Evolutionary conservation across 2,797 vertebrate genomes (phyloP).

Genomic region (Coluber constrictor): DNA sequence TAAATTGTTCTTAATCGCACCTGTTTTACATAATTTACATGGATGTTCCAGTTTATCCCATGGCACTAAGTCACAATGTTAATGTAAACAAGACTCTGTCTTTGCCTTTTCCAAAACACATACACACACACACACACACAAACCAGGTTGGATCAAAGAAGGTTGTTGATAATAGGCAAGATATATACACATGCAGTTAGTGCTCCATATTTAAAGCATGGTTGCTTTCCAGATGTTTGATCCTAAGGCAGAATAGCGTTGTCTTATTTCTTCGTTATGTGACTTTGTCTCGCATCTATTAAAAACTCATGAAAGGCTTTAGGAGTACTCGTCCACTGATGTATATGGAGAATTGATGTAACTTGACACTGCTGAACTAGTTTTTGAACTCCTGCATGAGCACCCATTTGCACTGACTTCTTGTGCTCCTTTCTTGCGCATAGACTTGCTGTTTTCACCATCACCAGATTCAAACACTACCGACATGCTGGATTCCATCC

Average conservation of each 20-base stretch:
- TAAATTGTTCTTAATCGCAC: neutral
- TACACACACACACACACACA: neutral
- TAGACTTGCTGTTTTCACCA: constrained; percentile 56
- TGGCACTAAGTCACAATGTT: neutral
- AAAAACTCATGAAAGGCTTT: constrained; percentile 16
- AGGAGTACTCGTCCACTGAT: constrained; percentile 68
- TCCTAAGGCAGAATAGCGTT: neutral
- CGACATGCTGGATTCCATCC: constrained; percentile 82
- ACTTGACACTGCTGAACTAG: constrained; percentile 62
- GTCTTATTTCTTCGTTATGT: neutral
- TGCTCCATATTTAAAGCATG: neutral
- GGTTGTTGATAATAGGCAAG: neutral
- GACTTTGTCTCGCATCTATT: neutral
- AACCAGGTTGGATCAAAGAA: neutral
- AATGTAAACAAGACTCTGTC: neutral
- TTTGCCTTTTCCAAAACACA: constrained; percentile 20
- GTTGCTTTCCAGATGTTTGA: constrained; percentile 11
- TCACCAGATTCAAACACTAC: constrained; percentile 73
- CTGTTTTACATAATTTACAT: constrained; percentile 1
- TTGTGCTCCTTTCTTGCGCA: constrained; percentile 71
- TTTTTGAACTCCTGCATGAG: constrained; percentile 62
- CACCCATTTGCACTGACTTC: constrained; percentile 66
- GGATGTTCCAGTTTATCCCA: neutral
- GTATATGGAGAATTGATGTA: constrained; percentile 68
- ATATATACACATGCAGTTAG: constrained; percentile 9